Evolutionary conservation across 2,888 invertebrate genomes (phyloP), one percentile per base, ranked within the genome.

Genomic region (Synanthedon andrenaeformis): DNA sequence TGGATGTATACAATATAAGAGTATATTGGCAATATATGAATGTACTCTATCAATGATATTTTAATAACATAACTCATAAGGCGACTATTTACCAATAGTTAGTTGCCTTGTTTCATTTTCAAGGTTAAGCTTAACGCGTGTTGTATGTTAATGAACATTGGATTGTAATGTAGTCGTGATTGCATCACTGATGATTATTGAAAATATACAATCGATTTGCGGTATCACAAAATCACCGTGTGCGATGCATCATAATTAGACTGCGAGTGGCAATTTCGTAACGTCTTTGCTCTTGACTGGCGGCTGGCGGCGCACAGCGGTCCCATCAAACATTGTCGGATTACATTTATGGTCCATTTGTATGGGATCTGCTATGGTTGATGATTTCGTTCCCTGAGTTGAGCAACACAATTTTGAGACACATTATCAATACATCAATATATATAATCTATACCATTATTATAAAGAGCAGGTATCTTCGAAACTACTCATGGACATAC

Each of bases 301-400:
- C 14, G 19, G 51, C 13, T 13, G n/a, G 45, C n/a, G 14, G 13
- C n/a, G n/a, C 45, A 13, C 23, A 17, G 3, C 49, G 49, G 64
- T 65, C 67, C 74, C 76, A 79, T 80, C 78, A 72, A 79, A 77
- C 79, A 80, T 74, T 78, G 79, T 80, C 76, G 76, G 82, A 82
- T 82, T 81, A 82, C 72, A 67, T 80, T 80, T 80, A 83, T 79
- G 70, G 76, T 69, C 77, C 79, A 81, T 82, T 83, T 82, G 74
- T 81, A 80, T 78, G 75, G 76, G 78, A 77, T 82, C 79, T 74
- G 76, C 73, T 76, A 78, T 76, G 79, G 72, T 77, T 81, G 78
- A 81, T 79, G 79, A 79, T 79, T 80, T 77, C 70, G 73, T 69
- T 64, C 71, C 65, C 65, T 67, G 66, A 61, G 58, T 69, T 62